Percentiles rank a stretch among this genome's conserved stretches.
Evolutionary conservation across 2,797 vertebrate genomes (phyloP).

Genomic region (Sphenopsis melanotis): DNA sequence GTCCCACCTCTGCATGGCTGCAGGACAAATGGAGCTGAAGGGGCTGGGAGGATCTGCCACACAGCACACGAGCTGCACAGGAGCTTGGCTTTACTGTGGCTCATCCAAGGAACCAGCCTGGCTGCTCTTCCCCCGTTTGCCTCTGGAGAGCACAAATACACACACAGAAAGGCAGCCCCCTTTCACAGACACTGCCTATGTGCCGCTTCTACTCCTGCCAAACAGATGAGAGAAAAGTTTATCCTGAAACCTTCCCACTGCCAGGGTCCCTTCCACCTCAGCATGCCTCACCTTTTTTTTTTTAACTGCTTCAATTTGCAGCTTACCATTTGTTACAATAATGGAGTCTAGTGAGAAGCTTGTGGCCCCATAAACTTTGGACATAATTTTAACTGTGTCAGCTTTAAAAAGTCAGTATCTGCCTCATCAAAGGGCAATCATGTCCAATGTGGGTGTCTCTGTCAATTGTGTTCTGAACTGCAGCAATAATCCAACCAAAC

Average conservation of each 20-base stretch:
- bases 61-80: not conserved
- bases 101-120: not conserved
- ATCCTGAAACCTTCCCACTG: not conserved
- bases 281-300: not conserved
- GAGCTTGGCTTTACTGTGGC: not conserved
- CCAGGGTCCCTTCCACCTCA: constrained; percentile 5
- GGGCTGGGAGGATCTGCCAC: not conserved
- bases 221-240: not conserved
- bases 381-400: constrained; percentile 78
- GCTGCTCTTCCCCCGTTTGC: not conserved
- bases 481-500: constrained; percentile 75
- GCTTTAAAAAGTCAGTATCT: constrained; percentile 78
- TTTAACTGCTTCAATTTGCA: constrained; percentile 39
- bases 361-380: constrained; percentile 71
- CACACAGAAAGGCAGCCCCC: not conserved
- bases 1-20: not conserved
- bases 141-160: not conserved
- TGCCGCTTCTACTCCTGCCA: not conserved
- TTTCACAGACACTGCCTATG: not conserved
- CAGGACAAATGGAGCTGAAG: not conserved
- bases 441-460: constrained; percentile 76
- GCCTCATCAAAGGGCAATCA: constrained; percentile 77
- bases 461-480: constrained; percentile 79
- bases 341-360: constrained; percentile 65
- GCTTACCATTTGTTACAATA: constrained; percentile 70